Conservation (phyloP, 2,113 vertebrate species). For the Burhinus bistriatus region DNA sequence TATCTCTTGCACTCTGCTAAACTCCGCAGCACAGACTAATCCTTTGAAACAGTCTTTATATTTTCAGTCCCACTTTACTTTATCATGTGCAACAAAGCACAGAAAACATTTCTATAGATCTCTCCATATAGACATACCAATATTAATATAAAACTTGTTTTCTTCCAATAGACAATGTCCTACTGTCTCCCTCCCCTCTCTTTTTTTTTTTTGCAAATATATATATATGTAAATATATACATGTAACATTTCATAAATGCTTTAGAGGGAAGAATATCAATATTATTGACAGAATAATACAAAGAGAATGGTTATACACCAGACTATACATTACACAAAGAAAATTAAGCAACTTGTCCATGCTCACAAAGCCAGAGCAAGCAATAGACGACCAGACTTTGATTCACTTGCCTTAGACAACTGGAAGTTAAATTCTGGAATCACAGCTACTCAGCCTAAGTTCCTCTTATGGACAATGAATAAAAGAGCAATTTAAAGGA, state of each 20-base stretch:
- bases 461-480: neutral
- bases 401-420: neutral
- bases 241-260: neutral
- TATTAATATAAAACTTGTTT: neutral
- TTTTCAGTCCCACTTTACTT: neutral
- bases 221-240: neutral
- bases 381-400: neutral
- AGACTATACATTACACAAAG: neutral
- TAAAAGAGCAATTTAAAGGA: neutral
- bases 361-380: neutral
- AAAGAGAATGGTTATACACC: neutral
- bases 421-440: neutral
- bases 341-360: neutral
- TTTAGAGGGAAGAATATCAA: neutral
- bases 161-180: neutral
- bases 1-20: neutral
- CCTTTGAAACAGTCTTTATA: neutral
- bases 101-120: neutral
- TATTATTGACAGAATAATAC: neutral
- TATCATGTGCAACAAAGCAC: neutral
- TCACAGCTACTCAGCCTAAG: neutral
- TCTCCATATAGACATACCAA: neutral
- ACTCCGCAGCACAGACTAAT: neutral
- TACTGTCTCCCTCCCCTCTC: fast-evolving
- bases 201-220: neutral